phyloP scores from a whole-genome alignment of 2,888 invertebrate species.

The Tachystola acroxantha region DNA sequence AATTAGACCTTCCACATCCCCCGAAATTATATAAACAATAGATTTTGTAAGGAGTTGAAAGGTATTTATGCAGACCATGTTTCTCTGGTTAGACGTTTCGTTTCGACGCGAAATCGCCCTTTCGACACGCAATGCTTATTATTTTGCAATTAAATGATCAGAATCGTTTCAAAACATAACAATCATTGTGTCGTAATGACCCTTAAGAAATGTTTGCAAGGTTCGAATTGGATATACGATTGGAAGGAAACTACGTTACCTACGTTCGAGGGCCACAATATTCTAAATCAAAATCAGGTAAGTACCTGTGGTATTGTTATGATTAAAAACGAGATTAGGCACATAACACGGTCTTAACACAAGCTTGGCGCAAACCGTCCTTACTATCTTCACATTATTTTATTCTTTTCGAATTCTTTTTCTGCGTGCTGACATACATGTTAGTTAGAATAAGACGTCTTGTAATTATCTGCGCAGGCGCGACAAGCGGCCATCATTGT shows the following conservation, averaged over 20 bases:
- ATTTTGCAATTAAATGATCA: slow-evolving; percentile 37
- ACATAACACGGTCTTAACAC: too few relatives aligned
- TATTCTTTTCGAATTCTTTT: too few relatives aligned
- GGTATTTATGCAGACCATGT: neutral
- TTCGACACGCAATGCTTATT: slow-evolving; percentile 41
- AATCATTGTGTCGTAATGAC: slow-evolving; percentile 9
- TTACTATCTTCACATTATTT: too few relatives aligned
- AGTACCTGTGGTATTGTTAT: too few relatives aligned
- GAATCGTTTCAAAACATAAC: slow-evolving; percentile 24
- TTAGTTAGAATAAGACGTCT: slow-evolving; percentile 20
- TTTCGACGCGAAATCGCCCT: slow-evolving; percentile 29
- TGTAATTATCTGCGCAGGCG: slow-evolving; percentile 25
- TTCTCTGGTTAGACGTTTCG: slow-evolving; percentile 4
- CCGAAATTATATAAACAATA: neutral
- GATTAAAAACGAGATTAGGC: too few relatives aligned
- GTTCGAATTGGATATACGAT: too few relatives aligned
- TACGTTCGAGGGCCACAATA: too few relatives aligned
- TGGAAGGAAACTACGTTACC: too few relatives aligned
- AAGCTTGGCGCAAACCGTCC: too few relatives aligned
- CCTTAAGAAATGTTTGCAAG: slow-evolving; percentile 3
- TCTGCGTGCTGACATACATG: slow-evolving; percentile 5
- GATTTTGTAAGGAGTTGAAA: neutral
- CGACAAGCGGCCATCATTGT: slow-evolving; percentile 37
- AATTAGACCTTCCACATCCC: slow-evolving; percentile 4
- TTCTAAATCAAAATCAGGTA: too few relatives aligned